Evolutionary conservation across 2,113 vertebrate species (phyloP).

Genomic region (Vireo altiloquus): DNA sequence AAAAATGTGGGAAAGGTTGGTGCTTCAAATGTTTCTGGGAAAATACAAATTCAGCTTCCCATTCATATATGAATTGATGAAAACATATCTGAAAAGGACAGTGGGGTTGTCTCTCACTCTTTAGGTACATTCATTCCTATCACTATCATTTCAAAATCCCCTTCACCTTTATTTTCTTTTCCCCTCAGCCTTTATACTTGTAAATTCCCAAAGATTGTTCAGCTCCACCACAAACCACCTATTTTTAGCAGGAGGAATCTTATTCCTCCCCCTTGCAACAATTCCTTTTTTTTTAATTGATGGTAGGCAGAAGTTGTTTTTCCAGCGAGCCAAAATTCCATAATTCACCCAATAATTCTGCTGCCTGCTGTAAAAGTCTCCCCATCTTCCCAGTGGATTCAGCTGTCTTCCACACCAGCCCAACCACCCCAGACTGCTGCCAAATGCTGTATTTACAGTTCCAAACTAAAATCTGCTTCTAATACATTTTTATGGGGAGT

Average conservation of each 20-base stretch:
- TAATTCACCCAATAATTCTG: constrained; percentile 17
- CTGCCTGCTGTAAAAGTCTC: not conserved
- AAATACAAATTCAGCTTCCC: not conserved
- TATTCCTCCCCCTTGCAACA: not conserved
- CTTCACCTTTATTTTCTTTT: not conserved
- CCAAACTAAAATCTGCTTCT: constrained; percentile 58
- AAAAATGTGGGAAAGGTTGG: not conserved
- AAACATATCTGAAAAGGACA: not conserved
- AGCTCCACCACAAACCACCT: not conserved
- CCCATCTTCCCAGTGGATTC: constrained; percentile 22
- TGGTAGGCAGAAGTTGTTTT: not conserved
- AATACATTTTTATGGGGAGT: constrained; percentile 55
- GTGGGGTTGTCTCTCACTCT: fast-evolving
- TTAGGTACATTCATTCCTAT: not conserved
- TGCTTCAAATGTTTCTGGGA: not conserved
- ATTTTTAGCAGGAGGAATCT: not conserved
- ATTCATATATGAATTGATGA: not conserved
- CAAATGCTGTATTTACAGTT: constrained; percentile 58
- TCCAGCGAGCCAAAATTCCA: not conserved
- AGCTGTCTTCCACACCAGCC: constrained; percentile 9
- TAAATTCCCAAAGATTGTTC: not conserved
- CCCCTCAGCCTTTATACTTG: not conserved
- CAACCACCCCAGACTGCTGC: not conserved
- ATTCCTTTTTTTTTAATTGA: not conserved
- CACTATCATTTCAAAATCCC: not conserved